Evolutionary conservation across 2,888 invertebrate species (phyloP), one percentile per base, ranked within the genome.

Genomic region (Caenorhabditis panamensis): DNA sequence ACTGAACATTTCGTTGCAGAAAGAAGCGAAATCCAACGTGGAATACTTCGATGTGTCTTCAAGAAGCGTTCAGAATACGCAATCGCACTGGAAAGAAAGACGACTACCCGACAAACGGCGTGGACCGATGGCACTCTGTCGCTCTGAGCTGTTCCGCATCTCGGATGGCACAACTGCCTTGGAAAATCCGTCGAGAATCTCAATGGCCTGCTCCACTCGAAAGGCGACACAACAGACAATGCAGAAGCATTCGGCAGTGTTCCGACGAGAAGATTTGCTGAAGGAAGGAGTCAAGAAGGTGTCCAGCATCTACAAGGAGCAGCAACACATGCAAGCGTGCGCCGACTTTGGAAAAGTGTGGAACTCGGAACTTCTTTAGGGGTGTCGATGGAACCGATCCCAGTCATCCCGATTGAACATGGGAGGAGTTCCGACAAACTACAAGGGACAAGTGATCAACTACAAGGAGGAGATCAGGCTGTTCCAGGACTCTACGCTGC

Each of bases 391-490:
- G 97, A 99, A 90, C 97, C 99, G 16, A 96, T 99, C 88, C 99
- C 99, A 0, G 97, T 99, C 44, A 92, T 99, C 86, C 99, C 99
- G 13, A 99, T 99, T 1, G 99, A 99, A 99, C 91, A 99, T 99
- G 99, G 99, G 99, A 87, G 99, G 99, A 79, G 94, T 96, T 11
- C 99, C 99, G 0, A 99, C 99, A 31, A 99, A 99, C 93, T 99
- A 95, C 93, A 95, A 95, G 88, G 98, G 98, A 88, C 96, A 99
- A 93, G 96, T 95, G 18, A 20, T 87, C 54, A 63, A 73, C 24
- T 86, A 86, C 69, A 89, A 61, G 87, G 87, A 76, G 90, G 90
- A 61, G 90, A 90, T 44, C 63, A 86, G 63, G 81, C 97, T 22
- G 94, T 99, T 0, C 94, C 94, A 6, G 99, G 99, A 0, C 93